These are phyloP conservation scores for Megalurothrips usitatus DNA, from an alignment of 2,888 invertebrate genomes.

Conservation along the genomic window DNA sequence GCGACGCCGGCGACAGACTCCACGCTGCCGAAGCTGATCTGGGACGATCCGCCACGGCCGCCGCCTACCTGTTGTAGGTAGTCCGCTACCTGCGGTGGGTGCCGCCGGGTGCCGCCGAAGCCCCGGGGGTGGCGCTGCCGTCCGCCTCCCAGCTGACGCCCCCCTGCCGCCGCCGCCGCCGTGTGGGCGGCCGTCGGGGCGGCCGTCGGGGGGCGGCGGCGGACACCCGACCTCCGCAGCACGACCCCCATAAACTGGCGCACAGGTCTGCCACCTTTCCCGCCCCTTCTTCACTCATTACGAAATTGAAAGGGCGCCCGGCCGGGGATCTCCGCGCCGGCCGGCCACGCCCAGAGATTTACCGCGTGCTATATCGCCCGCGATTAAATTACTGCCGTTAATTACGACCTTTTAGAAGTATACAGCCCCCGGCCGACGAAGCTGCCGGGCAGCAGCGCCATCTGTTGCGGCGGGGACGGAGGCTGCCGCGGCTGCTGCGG, in stretches of 20 bases:
- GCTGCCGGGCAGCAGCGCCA: neutral
- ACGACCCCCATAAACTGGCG: slow-evolving; percentile 1
- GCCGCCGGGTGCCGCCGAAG: too few relatives aligned
- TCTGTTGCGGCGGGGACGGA: too few relatives aligned
- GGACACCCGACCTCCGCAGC: neutral
- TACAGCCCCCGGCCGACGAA: neutral
- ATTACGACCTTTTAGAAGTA: neutral
- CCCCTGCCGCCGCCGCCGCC: neutral
- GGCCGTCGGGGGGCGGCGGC: neutral
- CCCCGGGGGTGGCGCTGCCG: neutral
- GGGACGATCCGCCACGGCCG: too few relatives aligned
- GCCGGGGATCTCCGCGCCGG: neutral
- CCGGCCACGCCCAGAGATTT: neutral
- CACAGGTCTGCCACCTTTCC: neutral
- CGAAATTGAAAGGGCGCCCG: neutral
- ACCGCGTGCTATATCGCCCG: neutral
- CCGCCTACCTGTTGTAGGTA: too few relatives aligned
- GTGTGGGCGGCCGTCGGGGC: neutral
- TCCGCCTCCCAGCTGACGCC: slow-evolving; percentile 8
- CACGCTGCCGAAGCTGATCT: too few relatives aligned
- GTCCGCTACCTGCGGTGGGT: too few relatives aligned
- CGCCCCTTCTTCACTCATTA: slow-evolving; percentile 24
- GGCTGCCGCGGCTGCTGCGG: too few relatives aligned
- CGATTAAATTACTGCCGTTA: slow-evolving; percentile 14
- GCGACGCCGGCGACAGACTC: too few relatives aligned